Base-by-base conservation (phyloP, 2,113 vertebrate species). In the Tupaia chinensis region DNA sequence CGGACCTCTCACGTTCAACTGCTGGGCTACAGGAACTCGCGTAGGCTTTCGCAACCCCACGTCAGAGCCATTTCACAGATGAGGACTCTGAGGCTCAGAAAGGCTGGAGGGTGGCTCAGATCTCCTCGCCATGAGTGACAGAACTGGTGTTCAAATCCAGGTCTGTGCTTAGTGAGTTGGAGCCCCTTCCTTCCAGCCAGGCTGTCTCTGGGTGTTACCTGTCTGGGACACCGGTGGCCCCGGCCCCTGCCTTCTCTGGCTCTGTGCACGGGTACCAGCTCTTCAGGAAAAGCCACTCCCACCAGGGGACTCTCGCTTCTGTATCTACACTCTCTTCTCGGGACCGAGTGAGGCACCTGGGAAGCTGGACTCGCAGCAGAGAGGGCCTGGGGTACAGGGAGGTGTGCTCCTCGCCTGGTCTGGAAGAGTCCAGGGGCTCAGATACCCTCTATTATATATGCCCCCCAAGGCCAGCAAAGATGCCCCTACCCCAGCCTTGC, bases 31-130 rank as follows among this genome's bases (percentile, higher is more conserved):
- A 58, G 20, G n/a, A 72, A 56, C 27, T 73, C 70, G 65, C 5
- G 7, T 77, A 56, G 12, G 13, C 0, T 1, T 34, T 60, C 73
- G n/a, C 9, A 69, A 84, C 88, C 44, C 44, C 44, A 44, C 44
- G 44, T 44, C 44, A 44, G 44, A 44, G 76, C 73, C 89, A 91
- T 77, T 77, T 88, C 82, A 91, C 72, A 79, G 79, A 89, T 74
- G n/a, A 87, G n/a, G 73, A 92, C 16, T 58, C 16, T 22, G 77
- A 96, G 65, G 53, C 54, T 87, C 65, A 58, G 84, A 86, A 58
- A 78, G 58, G 14, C 81, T 76, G 84, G 85, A 95, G 17, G 22
- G 29, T 74, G 66, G 23, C 83, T 96, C n/a, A 84, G 83, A 27
- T 82, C 44, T 32, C 65, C 23, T 94, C 86, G 58, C 8, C 34